Percentiles rank a stretch among this genome's conserved stretches.
These are phyloP conservation scores for Clamator glandarius DNA, from an alignment of 2,797 vertebrate species.

Conservation along the genomic window DNA sequence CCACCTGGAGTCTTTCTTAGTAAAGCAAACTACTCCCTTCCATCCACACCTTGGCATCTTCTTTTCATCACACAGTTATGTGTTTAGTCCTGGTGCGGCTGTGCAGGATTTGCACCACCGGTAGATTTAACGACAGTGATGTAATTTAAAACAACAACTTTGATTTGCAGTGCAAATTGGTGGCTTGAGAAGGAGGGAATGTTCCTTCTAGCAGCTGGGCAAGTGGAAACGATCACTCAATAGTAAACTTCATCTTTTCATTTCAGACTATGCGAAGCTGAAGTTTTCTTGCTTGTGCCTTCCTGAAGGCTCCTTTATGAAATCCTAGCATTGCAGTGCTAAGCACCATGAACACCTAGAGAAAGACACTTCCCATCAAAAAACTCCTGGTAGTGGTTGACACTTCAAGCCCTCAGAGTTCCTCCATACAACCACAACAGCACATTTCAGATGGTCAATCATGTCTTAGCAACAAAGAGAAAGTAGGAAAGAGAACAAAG, in stretches of 20 bases:
- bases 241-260: background rate
- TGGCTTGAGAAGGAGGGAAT: background rate
- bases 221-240: background rate
- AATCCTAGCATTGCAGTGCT: background rate
- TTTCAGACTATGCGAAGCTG: background rate
- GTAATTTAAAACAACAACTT: conserved; percentile 64
- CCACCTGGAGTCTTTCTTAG: conserved; percentile 46
- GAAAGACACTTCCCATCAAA: background rate
- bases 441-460: background rate
- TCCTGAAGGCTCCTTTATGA: background rate
- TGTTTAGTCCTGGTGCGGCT: conserved; percentile 6
- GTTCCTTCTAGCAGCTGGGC: background rate
- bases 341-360: background rate
- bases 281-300: background rate
- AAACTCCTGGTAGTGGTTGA: background rate
- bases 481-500: background rate
- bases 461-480: background rate
- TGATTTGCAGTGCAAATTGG: background rate
- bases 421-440: background rate
- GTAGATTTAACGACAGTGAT: conserved; percentile 52
- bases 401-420: background rate
- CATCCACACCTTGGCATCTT: conserved; percentile 51
- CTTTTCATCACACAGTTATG: conserved; percentile 30
- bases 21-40: conserved; percentile 38
- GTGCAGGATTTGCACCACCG: background rate